Evolutionary conservation across 2,888 invertebrate genomes (phyloP), one percentile per base, ranked within the genome.

Genomic region (Coecobrya sp.): DNA sequence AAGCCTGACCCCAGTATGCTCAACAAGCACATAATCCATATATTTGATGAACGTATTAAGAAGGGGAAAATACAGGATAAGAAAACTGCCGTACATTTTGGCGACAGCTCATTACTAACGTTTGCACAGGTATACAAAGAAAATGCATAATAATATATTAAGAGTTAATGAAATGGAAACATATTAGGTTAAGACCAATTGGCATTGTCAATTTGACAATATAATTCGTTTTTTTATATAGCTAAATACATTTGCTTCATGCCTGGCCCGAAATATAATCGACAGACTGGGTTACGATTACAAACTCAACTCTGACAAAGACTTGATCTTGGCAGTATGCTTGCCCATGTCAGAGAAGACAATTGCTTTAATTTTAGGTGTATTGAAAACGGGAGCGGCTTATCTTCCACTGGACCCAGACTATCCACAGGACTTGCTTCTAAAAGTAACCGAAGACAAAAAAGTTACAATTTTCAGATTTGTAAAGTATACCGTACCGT

Each of bases 321-420:
- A 94, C 16, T 25, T 94, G 11, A 42, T 94, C 11, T 65, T 94
- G 36, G 93, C 92, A 0, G 70, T 94, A 0, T 93, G 92, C 25
- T 62, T 93, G 10, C 93, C 93, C 49, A 68, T 91, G 19, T 93
- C 93, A 5, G 93, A 93, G 16, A 92, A 92, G 84, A 36, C 76
- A 0, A 55, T 92, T 8, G 55, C 91, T 0, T 8, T 94, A 0
- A 79, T 94, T 16, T 91, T 93, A 11, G 91, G 73, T 0, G 68
- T 92, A 0, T n/a, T 93, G 8, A 93, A 93, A 81, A 42, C 88
- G 25, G 93, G 92, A 45, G 85, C 86, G 16, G 87, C 93, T n/a
- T 91, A 92, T 30, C 59, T 92, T 16, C 92, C 93, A 0, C 42
- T 93, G 52, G 90, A 87, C 45, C 65, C 68, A 0, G 52, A 92